These are phyloP conservation scores for Prunella fulvescens DNA, from an alignment of 2,113 vertebrate genomes.

Conservation along the genomic window DNA sequence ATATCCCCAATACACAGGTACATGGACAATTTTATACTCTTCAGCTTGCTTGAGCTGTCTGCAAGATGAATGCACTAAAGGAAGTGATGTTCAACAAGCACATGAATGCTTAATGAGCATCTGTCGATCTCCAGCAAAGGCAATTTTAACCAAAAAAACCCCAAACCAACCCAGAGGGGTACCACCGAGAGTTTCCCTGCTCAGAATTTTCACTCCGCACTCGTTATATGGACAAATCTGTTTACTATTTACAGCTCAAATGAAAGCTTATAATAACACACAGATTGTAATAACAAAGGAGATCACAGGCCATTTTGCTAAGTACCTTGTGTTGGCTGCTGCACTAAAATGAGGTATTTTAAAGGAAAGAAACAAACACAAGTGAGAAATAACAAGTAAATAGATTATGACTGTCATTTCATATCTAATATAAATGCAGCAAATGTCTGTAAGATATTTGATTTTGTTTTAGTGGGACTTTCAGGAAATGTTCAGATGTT, in stretches of 20 bases:
- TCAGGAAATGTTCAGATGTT: neutral
- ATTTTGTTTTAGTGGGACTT: neutral
- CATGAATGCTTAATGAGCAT: neutral
- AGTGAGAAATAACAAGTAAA: neutral
- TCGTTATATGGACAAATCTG: neutral
- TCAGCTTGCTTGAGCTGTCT: neutral
- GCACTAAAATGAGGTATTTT: neutral
- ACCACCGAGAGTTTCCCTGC: neutral
- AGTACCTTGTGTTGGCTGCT: neutral
- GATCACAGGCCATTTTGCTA: neutral
- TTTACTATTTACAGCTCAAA: neutral
- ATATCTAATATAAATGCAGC: neutral
- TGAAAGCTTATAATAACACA: neutral
- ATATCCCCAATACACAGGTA: neutral
- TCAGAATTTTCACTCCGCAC: neutral
- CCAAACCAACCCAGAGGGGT: neutral
- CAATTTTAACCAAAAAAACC: neutral
- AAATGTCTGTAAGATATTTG: neutral
- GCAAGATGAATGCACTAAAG: neutral
- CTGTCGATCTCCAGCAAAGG: neutral
- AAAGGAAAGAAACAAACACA: neutral
- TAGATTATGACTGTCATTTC: neutral
- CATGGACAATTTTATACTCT: neutral
- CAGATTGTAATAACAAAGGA: neutral
- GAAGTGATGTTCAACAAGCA: neutral